Base-by-base conservation (phyloP, 2,888 invertebrate genomes). In the Iphiclides podalirius region DNA sequence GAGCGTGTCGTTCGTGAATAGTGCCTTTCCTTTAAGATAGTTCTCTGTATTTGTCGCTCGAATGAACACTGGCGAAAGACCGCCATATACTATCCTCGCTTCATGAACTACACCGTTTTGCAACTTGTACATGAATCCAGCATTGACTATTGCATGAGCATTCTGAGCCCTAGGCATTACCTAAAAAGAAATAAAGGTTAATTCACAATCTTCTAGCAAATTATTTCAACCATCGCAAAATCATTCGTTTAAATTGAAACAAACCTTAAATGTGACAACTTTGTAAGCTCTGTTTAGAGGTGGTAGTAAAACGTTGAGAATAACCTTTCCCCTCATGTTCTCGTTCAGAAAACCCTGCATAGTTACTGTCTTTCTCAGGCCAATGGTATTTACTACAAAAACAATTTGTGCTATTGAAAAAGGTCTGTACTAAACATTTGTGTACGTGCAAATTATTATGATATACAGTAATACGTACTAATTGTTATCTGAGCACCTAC, bases 81-180 rank as follows among this genome's bases (percentile, higher is more conserved):
- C 90, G 11, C 92, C 92, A 57, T 82, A 91, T 0, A 91, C 88
- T 13, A 93, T 84, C 28, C 75, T 73, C 0, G 91, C 89, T 26
- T 66, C 64, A 48, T 75, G 52, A 39, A 79, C 58, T 4, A 55
- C 47, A 6, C 63, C 63, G 26, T 43, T 42, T 20, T 55, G 47
- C 4, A 72, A 47, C 55, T 67, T 59, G 36, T 93, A 88, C 0
- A 92, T 70, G 64, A 94, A 94, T 9, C 92, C 94, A n/a, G 93
- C 93, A 63, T 94, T 93, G 0, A 95, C 92, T 54, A 92, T 89
- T 0, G 94, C 94, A 61, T 93, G 93, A 0, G 93, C 91, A 63
- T 93, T 94, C 79, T 93, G 93, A 1, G 92, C 90, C 53, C 93
- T 80, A 0, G 92, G 91, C 90, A 92, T 93, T 37, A 94, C 91